Evolutionary conservation across 2,113 vertebrate species (phyloP).

Genomic region (Tetrao urogallus): DNA sequence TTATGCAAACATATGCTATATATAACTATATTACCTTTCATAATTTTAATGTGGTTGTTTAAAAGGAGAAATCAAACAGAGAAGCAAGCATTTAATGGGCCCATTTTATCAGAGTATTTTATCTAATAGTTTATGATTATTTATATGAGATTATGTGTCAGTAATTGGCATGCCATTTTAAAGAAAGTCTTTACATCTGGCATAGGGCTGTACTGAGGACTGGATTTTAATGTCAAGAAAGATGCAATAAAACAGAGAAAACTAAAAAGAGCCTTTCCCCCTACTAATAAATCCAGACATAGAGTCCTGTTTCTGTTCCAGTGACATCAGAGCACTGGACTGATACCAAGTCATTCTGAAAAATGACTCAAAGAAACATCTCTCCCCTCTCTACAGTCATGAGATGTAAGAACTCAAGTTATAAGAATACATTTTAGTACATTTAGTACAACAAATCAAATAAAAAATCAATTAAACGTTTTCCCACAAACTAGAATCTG

Average conservation of each 20-base stretch:
- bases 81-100: neutral
- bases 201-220: neutral
- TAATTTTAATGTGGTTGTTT: slow-evolving; percentile 12
- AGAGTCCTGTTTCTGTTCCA: slow-evolving; percentile 49
- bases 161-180: slow-evolving; percentile 38
- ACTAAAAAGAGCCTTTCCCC: neutral
- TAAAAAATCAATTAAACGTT: slow-evolving; percentile 28
- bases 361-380: slow-evolving; percentile 21
- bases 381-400: neutral
- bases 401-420: neutral
- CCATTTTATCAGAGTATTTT: slow-evolving; percentile 38
- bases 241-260: slow-evolving; percentile 64
- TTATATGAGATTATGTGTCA: slow-evolving; percentile 44
- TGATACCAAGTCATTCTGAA: neutral
- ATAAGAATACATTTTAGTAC: neutral
- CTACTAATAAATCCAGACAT: slow-evolving; percentile 47
- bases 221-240: slow-evolving; percentile 47
- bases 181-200: slow-evolving; percentile 50
- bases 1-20: neutral
- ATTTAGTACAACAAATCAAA: slow-evolving; percentile 1
- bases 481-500: slow-evolving; percentile 30
- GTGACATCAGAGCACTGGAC: slow-evolving; percentile 63
- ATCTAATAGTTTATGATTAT: slow-evolving; percentile 32
- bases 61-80: neutral
- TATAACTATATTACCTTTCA: neutral